Base-by-base conservation (phyloP, 2,113 vertebrate genomes). In the Onychostruthus taczanowskii region DNA sequence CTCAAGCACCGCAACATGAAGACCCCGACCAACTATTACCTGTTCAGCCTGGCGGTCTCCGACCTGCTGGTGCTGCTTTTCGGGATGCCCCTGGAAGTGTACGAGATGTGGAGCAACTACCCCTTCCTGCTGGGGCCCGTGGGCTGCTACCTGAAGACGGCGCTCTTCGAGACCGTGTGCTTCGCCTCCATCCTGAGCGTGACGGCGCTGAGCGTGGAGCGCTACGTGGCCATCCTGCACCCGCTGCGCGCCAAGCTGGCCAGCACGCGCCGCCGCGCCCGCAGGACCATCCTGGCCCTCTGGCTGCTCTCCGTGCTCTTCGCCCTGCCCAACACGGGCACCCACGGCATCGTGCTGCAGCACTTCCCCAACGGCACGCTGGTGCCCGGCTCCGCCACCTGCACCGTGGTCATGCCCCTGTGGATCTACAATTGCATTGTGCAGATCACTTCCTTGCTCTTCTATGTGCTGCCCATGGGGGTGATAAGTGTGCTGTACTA, bases 21-120 rank as follows among this genome's bases (percentile, higher is more conserved):
- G 97, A 99, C 98, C 1, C 99, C 99, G 1, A 99, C 99, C 72
- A 99, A 99, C 95, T 99, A 99, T 79, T 99, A 99, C 93, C 97
- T 99, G 93, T 99, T 99, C 97, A 99, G 99, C 93, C 96, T 99
- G 31, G 99, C 99, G 0, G 74, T 99, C 63, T 99, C 99, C 0
- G 99, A 99, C 96, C 98, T 99, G 89, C 96, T 99, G 18, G 98
- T 99, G 84, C 97, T 99, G 64, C 97, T 99, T 20, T 97, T 99
- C 0, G 99, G 99, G 23, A 99, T 99, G 99, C 99, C 99, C 0
- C 96, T 99, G 93, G 99, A 99, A 93, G 95, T 99, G 75, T 99
- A 99, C 0, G 99, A 99, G 96, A 98, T 99, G 98, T 99, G 99
- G 99, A 98, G 97, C 93, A 99, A 99, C 96, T 99, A 99, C 93